phyloP scores from a whole-genome alignment of 2,888 invertebrate species.

The Gonocerus acuteangulatus region DNA sequence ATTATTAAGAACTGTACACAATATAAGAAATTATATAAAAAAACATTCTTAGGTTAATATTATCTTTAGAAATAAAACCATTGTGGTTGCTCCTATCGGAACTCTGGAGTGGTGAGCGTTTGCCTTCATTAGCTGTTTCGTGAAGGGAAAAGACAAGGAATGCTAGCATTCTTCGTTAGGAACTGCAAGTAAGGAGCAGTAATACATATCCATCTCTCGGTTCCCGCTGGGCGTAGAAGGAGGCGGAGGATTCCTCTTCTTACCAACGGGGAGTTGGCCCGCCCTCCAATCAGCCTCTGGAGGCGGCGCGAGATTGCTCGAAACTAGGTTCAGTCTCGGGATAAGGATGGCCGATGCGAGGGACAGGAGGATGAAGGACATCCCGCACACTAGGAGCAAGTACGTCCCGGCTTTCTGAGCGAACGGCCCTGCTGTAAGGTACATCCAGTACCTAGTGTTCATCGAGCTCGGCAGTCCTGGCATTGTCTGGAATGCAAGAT shows the following conservation, averaged over 20 bases:
- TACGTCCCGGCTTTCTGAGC: constrained; percentile 54
- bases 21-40: too few species aligned
- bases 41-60: too few species aligned
- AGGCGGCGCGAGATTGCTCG: constrained; percentile 24
- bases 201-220: constrained; percentile 46
- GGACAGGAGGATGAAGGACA: constrained; percentile 46
- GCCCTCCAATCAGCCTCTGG: constrained; percentile 9
- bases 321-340: constrained; percentile 33
- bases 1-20: too few species aligned
- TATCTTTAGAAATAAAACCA: too few species aligned
- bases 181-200: constrained; percentile 42
- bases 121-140: too few species aligned
- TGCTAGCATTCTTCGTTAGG: constrained; percentile 16
- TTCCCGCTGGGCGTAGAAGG: constrained; percentile 32
- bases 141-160: too few species aligned
- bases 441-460: constrained; percentile 59
- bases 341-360: constrained; percentile 37
- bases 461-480: constrained; percentile 56
- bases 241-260: constrained; percentile 16
- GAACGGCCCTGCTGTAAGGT: constrained; percentile 62
- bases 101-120: too few species aligned
- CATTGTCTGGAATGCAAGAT: constrained; percentile 67
- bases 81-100: too few species aligned
- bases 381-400: constrained; percentile 48
- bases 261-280: constrained; percentile 19